These are phyloP conservation scores for Gallinago nigripennis DNA, from an alignment of 2,797 vertebrate species.

Conservation along the genomic window DNA sequence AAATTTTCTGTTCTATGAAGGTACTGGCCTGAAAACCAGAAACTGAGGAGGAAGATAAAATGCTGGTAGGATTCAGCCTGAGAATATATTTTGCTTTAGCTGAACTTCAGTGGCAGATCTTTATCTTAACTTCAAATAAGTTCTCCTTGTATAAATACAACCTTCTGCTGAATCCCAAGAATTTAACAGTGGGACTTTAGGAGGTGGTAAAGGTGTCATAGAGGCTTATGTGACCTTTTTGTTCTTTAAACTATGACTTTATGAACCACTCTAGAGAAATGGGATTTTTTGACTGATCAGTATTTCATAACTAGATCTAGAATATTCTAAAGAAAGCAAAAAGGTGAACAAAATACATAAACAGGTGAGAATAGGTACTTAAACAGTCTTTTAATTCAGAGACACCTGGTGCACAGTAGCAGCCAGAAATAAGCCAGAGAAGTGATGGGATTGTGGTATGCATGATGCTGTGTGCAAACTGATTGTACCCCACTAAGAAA, in stretches of 20 bases:
- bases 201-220: neutral
- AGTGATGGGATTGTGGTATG: neutral
- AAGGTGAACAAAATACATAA: neutral
- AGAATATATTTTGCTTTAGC: neutral
- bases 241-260: neutral
- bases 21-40: neutral
- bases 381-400: neutral
- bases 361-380: neutral
- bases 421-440: neutral
- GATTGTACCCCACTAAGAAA: neutral
- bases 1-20: neutral
- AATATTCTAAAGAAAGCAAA: neutral
- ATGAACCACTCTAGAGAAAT: neutral
- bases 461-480: neutral
- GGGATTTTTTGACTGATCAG: neutral
- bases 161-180: neutral
- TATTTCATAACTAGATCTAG: neutral
- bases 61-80: neutral
- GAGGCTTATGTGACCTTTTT: neutral
- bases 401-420: neutral
- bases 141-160: neutral
- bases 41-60: neutral
- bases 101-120: neutral
- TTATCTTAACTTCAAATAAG: neutral
- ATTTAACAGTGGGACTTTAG: neutral